Percentiles rank a stretch among this genome's conserved stretches.
Conservation (phyloP, 2,888 invertebrate species). For the Drosophila imparisetae region DNA sequence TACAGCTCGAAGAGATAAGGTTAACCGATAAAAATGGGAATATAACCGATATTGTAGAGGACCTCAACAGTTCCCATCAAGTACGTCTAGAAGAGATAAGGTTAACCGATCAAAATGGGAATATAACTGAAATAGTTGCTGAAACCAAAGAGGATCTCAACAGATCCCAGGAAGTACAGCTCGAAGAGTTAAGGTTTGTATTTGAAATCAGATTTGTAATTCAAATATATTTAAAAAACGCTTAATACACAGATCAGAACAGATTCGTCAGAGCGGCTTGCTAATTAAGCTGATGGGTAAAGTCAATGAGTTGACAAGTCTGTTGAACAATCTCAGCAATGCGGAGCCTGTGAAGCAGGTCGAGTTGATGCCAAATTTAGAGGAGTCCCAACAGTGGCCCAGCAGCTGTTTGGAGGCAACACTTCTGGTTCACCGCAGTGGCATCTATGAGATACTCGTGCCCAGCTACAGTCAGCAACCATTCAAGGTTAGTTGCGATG, state of each 20-base stretch:
- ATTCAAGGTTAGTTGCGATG: constrained; percentile 86
- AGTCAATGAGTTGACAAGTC: not conserved
- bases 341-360: not conserved
- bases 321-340: not conserved
- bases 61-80: too few species aligned
- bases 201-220: not conserved
- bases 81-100: too few species aligned
- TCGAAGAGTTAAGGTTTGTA: constrained; percentile 24
- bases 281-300: not conserved
- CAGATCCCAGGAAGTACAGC: constrained; percentile 8
- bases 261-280: not conserved
- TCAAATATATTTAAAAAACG: not conserved
- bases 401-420: constrained; percentile 69
- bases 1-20: not conserved
- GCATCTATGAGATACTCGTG: constrained; percentile 84
- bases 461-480: constrained; percentile 85
- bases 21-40: too few species aligned
- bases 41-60: too few species aligned
- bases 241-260: not conserved
- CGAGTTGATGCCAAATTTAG: not conserved
- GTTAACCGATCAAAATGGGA: too few species aligned
- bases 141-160: constrained; percentile 4
- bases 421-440: constrained; percentile 61
- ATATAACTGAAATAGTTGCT: too few species aligned
- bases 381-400: not conserved